phyloP scores from a whole-genome alignment of 1,140 invertebrate species.

The Drosophila littoralis region DNA sequence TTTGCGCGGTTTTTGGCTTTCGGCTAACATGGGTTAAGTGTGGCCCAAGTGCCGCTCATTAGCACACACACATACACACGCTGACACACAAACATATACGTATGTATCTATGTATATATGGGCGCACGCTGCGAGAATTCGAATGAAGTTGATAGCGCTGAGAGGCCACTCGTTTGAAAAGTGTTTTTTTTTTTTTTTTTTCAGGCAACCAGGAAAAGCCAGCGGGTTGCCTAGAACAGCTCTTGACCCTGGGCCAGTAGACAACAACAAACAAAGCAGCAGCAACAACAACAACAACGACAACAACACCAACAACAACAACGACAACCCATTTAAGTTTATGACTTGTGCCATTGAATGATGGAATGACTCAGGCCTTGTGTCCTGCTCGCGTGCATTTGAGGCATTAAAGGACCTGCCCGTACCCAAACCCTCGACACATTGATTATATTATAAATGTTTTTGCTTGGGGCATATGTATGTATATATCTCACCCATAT shows the following conservation, averaged over 20 bases:
- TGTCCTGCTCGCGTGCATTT: constrained; percentile 60
- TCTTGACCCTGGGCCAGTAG: constrained; percentile 45
- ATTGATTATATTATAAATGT: constrained; percentile 73
- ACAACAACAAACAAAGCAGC: constrained; percentile 15
- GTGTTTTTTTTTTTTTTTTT: constrained; percentile 19
- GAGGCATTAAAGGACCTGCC: constrained; percentile 63
- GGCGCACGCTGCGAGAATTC: constrained; percentile 21
- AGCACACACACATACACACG: constrained; percentile 48
- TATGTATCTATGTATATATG: neutral
- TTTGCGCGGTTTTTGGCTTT: constrained; percentile 50
- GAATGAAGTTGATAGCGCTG: constrained; percentile 43
- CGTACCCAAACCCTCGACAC: constrained; percentile 18
- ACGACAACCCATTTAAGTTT: constrained; percentile 40
- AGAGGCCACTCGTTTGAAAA: constrained; percentile 37
- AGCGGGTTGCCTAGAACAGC: constrained; percentile 54
- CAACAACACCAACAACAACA: constrained; percentile 15
- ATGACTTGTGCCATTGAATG: constrained; percentile 45
- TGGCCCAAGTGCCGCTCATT: constrained; percentile 64
- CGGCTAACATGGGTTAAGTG: constrained; percentile 67
- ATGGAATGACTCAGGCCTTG: constrained; percentile 45
- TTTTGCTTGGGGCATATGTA: constrained; percentile 39
- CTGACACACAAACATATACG: neutral
- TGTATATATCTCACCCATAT: neutral
- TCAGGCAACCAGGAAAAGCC: constrained; percentile 40
- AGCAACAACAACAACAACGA: constrained; percentile 19